Conservation (phyloP, 2,888 invertebrate genomes). For the Parnassius apollo region DNA sequence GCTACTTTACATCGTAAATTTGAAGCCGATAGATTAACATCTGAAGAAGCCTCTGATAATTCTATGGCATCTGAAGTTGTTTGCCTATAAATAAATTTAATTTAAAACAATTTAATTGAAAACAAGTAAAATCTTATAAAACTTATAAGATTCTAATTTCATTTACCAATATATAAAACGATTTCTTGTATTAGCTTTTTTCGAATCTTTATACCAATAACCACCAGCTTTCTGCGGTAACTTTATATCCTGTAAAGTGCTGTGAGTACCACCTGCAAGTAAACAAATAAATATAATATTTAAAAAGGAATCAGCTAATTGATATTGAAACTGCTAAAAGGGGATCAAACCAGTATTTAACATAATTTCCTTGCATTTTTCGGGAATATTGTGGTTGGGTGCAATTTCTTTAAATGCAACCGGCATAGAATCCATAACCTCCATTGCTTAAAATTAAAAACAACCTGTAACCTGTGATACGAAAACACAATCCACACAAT, state of each 20-base stretch:
- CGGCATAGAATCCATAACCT: constrained; percentile 70
- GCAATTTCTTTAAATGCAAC: constrained; percentile 88
- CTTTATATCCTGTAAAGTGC: constrained; percentile 96
- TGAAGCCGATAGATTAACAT: constrained; percentile 89
- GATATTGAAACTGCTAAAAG: not conserved
- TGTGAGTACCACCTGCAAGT: constrained; percentile 90
- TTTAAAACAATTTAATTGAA: not conserved
- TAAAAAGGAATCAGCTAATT: not conserved
- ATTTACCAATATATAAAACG: constrained; percentile 94
- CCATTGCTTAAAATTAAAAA: constrained; percentile 47
- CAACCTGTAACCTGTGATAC: no score
- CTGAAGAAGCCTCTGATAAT: constrained; percentile 93
- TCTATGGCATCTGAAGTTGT: constrained; percentile 93
- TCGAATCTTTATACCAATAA: constrained; percentile 88
- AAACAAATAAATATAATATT: not conserved
- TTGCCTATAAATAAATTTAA: constrained; percentile 82
- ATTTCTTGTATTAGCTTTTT: constrained; percentile 86
- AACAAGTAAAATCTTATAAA: not conserved
- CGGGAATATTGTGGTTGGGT: constrained; percentile 86
- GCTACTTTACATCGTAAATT: constrained; percentile 91
- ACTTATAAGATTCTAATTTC: not conserved
- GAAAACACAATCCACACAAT: no score
- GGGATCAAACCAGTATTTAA: constrained; percentile 85
- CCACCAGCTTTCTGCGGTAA: constrained; percentile 94
- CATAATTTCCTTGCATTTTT: constrained; percentile 91